Evolutionary conservation across 1,140 invertebrate species (phyloP), one percentile per base, ranked within the genome.

Genomic region (Philopotamus ludificatus): DNA sequence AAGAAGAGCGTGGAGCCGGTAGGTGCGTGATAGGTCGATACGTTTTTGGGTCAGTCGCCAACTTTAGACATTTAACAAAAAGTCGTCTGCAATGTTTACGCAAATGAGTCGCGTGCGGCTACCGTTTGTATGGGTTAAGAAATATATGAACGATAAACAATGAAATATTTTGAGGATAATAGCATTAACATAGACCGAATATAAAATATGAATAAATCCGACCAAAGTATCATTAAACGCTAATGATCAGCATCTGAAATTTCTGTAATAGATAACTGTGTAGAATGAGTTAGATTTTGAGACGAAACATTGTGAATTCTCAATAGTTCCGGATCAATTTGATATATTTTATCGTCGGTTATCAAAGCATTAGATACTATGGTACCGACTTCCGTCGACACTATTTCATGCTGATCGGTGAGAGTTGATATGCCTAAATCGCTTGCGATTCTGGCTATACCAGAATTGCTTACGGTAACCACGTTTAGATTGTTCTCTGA

Each of bases 261-360:
- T 70, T 78, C 75, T 15, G 72, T 75, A 34, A 78, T 74, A 23
- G 76, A 77, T 10, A 78, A 57, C 57, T 77, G 73, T n/a, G 72
- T 71, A 12, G 25, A 70, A 71, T 3, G 73, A 63, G 61, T 71
- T 73, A 70, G 39, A 47, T 60, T 50, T 0, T 41, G 18, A 4
- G 60, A 23, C 1, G 67, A 51, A 21, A 70, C 62, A 18, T 60
- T 55, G 44, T 76, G 73, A 63, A 78, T 75, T 64, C 75, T 74
- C 8, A 78, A 65, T 63, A 77, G 67, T 59, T 72, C 76, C 58
- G 77, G 74, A 60, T 78, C 75, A n/a, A 78, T 68, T 41, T 78
- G 73, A 63, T 76, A 78, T 10, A 79, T 59, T 67, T 77, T 78
- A 4, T 77, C 73, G 9, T 72, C 73, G 12, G 72, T 72, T 15